A percentile compares a stretch with the other conserved stretches of the same genome.
These are phyloP conservation scores for Dasypolia templi DNA, from an alignment of 2,888 invertebrate species.

Conservation along the genomic window DNA sequence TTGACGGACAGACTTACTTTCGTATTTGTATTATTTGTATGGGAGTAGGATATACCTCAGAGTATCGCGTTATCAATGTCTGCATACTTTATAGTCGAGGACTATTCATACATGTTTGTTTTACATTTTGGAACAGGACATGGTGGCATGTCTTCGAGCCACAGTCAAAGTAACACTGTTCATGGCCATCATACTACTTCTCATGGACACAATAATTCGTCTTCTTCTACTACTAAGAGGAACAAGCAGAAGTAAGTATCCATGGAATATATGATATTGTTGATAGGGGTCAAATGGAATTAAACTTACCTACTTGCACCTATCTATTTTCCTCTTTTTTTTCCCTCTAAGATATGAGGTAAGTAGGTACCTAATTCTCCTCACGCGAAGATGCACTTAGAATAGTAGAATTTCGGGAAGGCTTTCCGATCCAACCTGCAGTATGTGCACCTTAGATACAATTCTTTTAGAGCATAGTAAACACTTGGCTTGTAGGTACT, in stretches of 20 bases:
- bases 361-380: too few species aligned
- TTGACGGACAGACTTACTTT: not conserved
- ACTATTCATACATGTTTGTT: not conserved
- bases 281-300: not conserved
- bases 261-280: not conserved
- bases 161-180: constrained; percentile 74
- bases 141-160: constrained; percentile 75
- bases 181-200: constrained; percentile 82
- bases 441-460: too few species aligned
- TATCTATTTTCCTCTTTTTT: too few species aligned
- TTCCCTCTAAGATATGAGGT: too few species aligned
- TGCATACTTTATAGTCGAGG: not conserved
- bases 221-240: constrained; percentile 85
- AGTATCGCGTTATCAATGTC: constrained; percentile 1
- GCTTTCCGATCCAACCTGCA: too few species aligned
- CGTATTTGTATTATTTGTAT: not conserved
- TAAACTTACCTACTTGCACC: too few species aligned
- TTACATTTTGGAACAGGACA: constrained; percentile 74
- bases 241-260: constrained; percentile 85
- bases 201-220: constrained; percentile 75
- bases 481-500: not conserved
- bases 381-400: too few species aligned
- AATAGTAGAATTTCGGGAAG: too few species aligned
- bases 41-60: not conserved
- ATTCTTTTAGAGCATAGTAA: not conserved